phyloP scores from a whole-genome alignment of 2,888 invertebrate species.

The Ctenicera cuprea region DNA sequence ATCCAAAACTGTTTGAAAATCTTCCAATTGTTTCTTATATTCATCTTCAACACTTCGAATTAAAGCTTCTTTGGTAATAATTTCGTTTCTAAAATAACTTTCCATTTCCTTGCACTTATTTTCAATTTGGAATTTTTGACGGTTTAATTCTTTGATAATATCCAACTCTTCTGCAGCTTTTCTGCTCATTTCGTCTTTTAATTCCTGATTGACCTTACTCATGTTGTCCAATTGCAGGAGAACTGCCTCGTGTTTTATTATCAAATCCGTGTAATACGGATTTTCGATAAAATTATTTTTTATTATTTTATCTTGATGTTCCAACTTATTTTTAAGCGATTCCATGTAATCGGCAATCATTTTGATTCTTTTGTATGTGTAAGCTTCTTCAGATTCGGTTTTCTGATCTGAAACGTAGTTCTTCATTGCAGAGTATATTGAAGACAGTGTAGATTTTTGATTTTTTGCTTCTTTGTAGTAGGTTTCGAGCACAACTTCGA shows the following conservation, averaged over 20 bases:
- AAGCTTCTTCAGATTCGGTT: slow-evolving; percentile 15
- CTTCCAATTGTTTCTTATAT: slow-evolving; percentile 16
- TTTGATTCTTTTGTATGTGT: slow-evolving; percentile 42
- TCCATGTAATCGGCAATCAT: slow-evolving; percentile 43
- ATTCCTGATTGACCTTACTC: slow-evolving; percentile 40
- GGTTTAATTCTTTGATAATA: slow-evolving; percentile 44
- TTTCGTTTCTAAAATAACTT: slow-evolving; percentile 35
- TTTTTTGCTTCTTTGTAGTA: slow-evolving; percentile 44
- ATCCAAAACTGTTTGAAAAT: slow-evolving; percentile 13
- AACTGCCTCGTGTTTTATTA: slow-evolving; percentile 33
- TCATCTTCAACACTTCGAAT: slow-evolving; percentile 10
- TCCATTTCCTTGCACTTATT: slow-evolving; percentile 40
- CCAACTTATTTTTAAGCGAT: slow-evolving; percentile 40
- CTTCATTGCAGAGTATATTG: slow-evolving; percentile 41
- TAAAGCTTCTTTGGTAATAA: slow-evolving; percentile 22
- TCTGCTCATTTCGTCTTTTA: slow-evolving; percentile 34
- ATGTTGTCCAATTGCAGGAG: slow-evolving; percentile 36
- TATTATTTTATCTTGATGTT: slow-evolving; percentile 46
- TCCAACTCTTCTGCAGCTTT: slow-evolving; percentile 37
- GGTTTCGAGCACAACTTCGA: slow-evolving; percentile 36
- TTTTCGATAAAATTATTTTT: slow-evolving; percentile 46
- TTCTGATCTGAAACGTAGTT: slow-evolving; percentile 14
- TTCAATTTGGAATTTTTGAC: slow-evolving; percentile 46
- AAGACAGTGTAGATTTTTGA: slow-evolving; percentile 28
- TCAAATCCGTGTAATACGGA: slow-evolving; percentile 43